phyloP scores from a whole-genome alignment of 2,113 vertebrate species.

The Nothoprocta perdicaria region DNA sequence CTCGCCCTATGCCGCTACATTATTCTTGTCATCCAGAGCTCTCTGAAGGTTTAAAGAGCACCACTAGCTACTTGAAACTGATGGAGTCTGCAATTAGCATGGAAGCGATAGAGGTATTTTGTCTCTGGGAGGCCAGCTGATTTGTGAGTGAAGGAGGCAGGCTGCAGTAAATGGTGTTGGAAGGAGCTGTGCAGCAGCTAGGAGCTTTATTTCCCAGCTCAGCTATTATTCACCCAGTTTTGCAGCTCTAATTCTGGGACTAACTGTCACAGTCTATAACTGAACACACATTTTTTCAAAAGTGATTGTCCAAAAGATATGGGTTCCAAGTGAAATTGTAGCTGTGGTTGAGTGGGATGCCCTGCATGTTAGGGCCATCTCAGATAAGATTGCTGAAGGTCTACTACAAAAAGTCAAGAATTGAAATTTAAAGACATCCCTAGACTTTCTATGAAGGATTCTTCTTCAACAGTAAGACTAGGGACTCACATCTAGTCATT shows the following conservation, averaged over 20 bases:
- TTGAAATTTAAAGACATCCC: background rate
- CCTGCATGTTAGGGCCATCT: background rate
- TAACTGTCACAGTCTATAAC: background rate
- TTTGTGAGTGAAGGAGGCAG: background rate
- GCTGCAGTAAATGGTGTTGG: background rate
- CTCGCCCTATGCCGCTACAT: background rate
- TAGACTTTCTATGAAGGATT: background rate
- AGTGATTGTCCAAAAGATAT: background rate
- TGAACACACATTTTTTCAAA: background rate
- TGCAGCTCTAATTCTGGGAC: background rate
- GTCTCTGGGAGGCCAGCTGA: background rate
- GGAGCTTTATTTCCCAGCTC: background rate
- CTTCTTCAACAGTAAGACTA: background rate
- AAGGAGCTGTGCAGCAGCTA: background rate
- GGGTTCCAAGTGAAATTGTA: background rate
- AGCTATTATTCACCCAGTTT: background rate
- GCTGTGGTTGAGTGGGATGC: background rate
- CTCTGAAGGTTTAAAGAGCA: background rate
- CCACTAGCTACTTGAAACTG: background rate
- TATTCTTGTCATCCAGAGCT: background rate
- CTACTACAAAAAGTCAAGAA: background rate
- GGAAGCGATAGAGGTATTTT: background rate
- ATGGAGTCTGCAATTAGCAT: background rate
- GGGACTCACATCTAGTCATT: background rate
- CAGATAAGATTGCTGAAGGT: background rate